Evolutionary conservation across 2,113 vertebrate species (phyloP).

Genomic region (Nanger granti): DNA sequence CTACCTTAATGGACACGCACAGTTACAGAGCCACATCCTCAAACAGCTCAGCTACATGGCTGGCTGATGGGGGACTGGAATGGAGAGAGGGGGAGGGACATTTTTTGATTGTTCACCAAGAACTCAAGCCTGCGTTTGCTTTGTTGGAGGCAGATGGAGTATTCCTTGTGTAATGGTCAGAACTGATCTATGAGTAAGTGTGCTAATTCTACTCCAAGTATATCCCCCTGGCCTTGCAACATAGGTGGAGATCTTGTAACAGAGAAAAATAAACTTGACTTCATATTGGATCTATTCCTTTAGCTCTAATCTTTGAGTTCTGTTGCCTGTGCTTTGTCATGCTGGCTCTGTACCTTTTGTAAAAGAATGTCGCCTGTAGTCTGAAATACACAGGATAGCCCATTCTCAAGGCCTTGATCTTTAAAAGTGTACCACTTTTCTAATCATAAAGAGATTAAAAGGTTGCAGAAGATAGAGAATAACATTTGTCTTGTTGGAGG

Average conservation of each 20-base stretch:
- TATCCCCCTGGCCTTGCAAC: background rate
- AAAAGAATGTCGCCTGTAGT: background rate
- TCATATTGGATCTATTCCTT: background rate
- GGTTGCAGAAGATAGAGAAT: background rate
- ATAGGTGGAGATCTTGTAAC: background rate
- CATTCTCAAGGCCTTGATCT: background rate
- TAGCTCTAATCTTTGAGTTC: background rate
- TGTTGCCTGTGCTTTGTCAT: background rate
- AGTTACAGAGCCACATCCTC: background rate
- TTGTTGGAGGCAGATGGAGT: background rate
- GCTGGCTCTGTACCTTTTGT: background rate
- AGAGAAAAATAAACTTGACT: background rate
- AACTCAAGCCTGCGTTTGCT: too few relatives aligned
- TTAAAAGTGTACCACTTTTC: background rate
- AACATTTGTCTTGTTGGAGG: background rate
- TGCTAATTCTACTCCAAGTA: background rate
- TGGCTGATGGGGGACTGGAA: background rate
- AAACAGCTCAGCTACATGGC: background rate
- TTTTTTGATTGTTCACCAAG: background rate
- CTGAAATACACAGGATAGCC: background rate
- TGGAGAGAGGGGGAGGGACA: background rate
- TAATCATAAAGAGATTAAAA: background rate
- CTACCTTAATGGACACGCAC: fast-evolving
- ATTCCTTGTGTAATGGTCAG: background rate
- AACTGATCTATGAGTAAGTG: background rate